Base-by-base conservation (phyloP, 2,888 invertebrate genomes). In the Tachina grossa region DNA sequence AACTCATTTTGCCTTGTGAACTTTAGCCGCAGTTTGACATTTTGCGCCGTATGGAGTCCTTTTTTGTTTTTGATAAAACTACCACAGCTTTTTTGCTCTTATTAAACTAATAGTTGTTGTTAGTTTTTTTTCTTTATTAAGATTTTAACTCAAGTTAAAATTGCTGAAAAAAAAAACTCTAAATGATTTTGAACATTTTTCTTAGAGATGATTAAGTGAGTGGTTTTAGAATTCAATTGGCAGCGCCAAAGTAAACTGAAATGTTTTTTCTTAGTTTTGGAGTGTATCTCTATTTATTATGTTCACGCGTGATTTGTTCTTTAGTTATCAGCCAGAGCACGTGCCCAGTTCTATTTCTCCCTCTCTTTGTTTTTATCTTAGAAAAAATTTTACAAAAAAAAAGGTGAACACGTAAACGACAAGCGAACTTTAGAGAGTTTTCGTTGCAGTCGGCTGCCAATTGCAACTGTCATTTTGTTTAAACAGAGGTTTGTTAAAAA, bases 381-480 rank as follows among this genome's bases (percentile, higher is more conserved):
- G 43, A 71, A 57, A 47, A 39, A 31, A 6, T 31, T 5, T 31
- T 11, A 5, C 6, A 51, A 65, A 10, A 10, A 16, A 10, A 55
- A 14, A 41, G 45, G 41, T 68, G 16, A 71, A 51, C 22, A 39
- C n/a, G 45, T 45, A 83, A 82, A 55, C 63, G 57, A 43, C 69
- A 63, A 82, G 79, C 65, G 79, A 82, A 85, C 82, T 85, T 82
- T 85, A 14, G 82, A 82, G 85, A 82, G 78, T 85, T 82, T 69
- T 85, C 81, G 79, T 71, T 85, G 85, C 85, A 85, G 75, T 79
- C 76, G 82, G 85, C 85, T 79, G 82, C 82, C 85, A 82, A 85
- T 78, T 83, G 85, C 85, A 85, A 85, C 85, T 82, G 82, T 82
- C 82, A 85, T 78, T 85, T 75, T 59, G 85, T 71, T 74, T 43